These are phyloP conservation scores for Microcebus jonahi DNA, from an alignment of 2,113 vertebrate genomes.

Conservation along the genomic window DNA sequence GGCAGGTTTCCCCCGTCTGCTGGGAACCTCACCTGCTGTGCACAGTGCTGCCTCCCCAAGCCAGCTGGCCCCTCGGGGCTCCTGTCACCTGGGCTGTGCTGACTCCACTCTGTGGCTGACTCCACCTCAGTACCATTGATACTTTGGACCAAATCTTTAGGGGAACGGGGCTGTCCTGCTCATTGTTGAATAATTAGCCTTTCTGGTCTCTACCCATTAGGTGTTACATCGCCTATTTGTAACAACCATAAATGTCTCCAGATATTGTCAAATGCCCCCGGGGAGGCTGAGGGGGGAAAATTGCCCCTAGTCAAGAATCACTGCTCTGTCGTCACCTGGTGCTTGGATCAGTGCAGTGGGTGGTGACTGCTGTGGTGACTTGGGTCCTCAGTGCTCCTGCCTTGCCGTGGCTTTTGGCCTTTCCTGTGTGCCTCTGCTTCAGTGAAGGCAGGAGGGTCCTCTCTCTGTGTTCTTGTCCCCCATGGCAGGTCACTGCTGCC, in stretches of 20 bases:
- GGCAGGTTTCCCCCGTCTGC: no score
- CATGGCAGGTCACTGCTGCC: neutral
- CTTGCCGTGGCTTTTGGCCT: neutral
- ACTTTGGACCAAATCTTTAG: neutral
- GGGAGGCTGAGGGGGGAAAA: neutral
- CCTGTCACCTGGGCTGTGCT: neutral
- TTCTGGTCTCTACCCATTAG: neutral
- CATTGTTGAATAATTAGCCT: neutral
- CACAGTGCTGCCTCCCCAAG: no score
- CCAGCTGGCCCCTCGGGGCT: no score
- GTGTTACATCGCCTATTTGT: no score
- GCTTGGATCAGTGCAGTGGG: no score
- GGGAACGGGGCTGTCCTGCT: neutral
- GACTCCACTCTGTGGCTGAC: neutral
- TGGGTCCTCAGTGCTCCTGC: neutral
- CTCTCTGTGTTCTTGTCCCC: no score
- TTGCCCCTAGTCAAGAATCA: neutral
- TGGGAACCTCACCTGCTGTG: no score
- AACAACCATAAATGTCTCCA: neutral
- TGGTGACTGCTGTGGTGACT: neutral
- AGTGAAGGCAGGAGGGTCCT: no score
- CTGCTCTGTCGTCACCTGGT: neutral
- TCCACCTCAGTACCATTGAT: neutral
- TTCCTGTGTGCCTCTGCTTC: neutral
- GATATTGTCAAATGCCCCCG: no score